A percentile compares a stretch with the other conserved stretches of the same genome.
These are phyloP conservation scores for Chrysina gloriosa DNA, from an alignment of 2,888 invertebrate species.

Conservation along the genomic window DNA sequence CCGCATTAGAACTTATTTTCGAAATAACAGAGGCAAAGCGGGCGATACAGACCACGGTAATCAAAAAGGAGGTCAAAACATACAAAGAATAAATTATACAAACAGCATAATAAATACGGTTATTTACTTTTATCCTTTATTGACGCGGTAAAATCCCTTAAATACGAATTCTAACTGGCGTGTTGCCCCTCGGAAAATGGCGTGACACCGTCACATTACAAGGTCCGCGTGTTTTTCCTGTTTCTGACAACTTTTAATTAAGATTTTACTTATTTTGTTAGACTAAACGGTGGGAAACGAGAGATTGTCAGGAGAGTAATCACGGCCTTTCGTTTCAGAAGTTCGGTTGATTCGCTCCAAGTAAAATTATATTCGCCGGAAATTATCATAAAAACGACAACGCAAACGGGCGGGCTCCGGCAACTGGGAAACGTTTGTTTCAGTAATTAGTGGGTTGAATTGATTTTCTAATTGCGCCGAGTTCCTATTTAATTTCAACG, in stretches of 20 bases:
- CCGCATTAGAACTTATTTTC: too few relatives aligned
- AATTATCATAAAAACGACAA: constrained; percentile 25
- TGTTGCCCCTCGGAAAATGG: constrained; percentile 1
- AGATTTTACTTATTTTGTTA: constrained; percentile 30
- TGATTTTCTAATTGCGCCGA: neutral
- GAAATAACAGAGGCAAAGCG: too few relatives aligned
- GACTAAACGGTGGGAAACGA: constrained; percentile 4
- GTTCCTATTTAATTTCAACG: constrained; percentile 9
- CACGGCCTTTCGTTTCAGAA: neutral
- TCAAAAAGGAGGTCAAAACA: too few relatives aligned
- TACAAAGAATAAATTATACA: too few relatives aligned
- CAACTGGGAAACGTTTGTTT: constrained; percentile 9
- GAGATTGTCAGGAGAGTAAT: constrained; percentile 7
- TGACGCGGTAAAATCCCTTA: neutral
- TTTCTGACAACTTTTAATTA: constrained; percentile 34
- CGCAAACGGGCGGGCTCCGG: neutral
- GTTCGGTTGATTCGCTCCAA: neutral
- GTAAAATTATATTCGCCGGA: constrained; percentile 1
- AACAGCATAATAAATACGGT: too few relatives aligned
- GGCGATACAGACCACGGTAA: too few relatives aligned
- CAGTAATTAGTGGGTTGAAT: neutral
- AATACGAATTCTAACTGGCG: neutral
- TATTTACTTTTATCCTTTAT: too few relatives aligned
- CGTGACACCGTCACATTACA: constrained; percentile 11
- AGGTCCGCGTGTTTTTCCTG: constrained; percentile 3